Evolutionary conservation across 35 echinoderm and acorn worm species (phyloP).

Genomic region (Apostichopus japonicus): DNA sequence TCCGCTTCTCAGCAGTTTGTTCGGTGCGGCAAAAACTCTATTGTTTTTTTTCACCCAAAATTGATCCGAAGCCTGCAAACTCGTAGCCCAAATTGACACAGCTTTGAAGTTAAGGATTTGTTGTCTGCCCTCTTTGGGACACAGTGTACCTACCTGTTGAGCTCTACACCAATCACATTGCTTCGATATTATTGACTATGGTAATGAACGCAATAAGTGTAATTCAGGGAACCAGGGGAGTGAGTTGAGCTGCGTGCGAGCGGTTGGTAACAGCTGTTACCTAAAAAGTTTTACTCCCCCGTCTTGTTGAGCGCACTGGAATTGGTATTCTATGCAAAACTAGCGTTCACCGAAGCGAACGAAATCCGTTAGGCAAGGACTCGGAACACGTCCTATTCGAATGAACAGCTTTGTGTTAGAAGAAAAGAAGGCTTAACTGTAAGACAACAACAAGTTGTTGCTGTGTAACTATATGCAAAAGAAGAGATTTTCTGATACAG

Average conservation of each 20-base stretch:
- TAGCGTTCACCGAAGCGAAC: too few relatives aligned
- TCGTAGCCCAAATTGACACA: background rate
- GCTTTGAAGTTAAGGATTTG: background rate
- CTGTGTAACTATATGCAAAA: too few relatives aligned
- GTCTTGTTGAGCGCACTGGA: background rate
- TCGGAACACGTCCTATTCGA: too few relatives aligned
- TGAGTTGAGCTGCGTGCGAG: background rate
- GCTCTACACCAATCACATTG: background rate
- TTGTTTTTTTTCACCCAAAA: background rate
- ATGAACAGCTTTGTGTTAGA: too few relatives aligned
- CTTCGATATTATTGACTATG: background rate
- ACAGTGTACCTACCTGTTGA: background rate
- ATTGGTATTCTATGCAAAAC: constrained; percentile 40
- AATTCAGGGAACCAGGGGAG: background rate
- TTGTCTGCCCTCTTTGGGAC: background rate
- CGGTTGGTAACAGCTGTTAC: constrained; percentile 44
- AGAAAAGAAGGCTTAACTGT: too few relatives aligned
- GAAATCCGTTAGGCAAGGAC: too few relatives aligned
- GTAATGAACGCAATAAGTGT: background rate
- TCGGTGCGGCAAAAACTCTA: background rate
- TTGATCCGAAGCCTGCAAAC: constrained; percentile 21
- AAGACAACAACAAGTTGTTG: too few relatives aligned
- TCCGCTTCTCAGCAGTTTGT: background rate
- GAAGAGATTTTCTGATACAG: too few relatives aligned
- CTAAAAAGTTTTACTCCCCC: constrained; percentile 19